phyloP scores from a whole-genome alignment of 2,797 vertebrate species.

The Crocodylus rhombifer region DNA sequence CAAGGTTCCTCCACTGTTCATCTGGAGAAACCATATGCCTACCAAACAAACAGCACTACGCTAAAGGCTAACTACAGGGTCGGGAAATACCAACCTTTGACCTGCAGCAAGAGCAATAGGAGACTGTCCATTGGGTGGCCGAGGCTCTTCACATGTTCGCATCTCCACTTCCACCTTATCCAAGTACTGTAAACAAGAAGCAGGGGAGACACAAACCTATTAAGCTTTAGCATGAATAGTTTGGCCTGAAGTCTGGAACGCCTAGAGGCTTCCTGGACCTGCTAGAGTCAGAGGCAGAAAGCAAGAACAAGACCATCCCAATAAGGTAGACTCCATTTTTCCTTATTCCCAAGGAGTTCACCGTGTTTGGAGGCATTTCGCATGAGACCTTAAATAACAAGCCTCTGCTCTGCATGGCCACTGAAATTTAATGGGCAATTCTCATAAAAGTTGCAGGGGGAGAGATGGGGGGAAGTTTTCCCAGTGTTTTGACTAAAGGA shows the following conservation, averaged over 20 bases:
- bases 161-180: constrained; percentile 99
- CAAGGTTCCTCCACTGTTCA: neutral
- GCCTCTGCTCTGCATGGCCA: neutral
- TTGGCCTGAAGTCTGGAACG: neutral
- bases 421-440: neutral
- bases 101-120: constrained; percentile 96
- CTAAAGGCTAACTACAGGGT: neutral
- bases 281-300: neutral
- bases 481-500: neutral
- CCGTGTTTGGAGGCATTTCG: neutral
- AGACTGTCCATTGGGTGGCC: constrained; percentile 96
- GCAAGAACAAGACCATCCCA: neutral
- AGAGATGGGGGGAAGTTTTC: neutral
- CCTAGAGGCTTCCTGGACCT: neutral
- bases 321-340: neutral
- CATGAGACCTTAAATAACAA: neutral
- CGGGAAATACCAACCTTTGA: constrained; percentile 87
- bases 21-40: accelerated
- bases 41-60: neutral
- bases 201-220: neutral
- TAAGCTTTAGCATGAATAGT: neutral
- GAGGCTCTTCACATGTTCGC: constrained; percentile 96
- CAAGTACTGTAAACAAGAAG: constrained; percentile 87
- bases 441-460: neutral
- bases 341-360: neutral